Base-by-base conservation (phyloP, 2,113 vertebrate species). In the Triplophysa siluroides region DNA sequence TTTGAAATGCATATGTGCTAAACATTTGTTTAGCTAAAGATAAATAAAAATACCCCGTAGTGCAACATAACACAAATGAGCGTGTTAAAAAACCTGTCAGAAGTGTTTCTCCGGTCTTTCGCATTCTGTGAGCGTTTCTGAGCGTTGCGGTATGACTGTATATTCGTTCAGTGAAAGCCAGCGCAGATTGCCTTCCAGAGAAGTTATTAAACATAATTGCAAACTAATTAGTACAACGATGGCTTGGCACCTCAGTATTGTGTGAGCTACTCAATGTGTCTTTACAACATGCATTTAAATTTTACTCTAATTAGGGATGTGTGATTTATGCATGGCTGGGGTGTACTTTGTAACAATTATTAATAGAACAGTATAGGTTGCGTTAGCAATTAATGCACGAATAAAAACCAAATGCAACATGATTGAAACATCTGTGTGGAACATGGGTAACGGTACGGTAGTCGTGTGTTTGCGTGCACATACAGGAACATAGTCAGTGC, bases 131-230 rank as follows among this genome's bases (percentile, higher is more conserved):
- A 67, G 47, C 83, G 45, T 70, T 83, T 23, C 76, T 12, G 81
- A 88, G 83, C 81, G 77, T 85, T 85, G 81, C 79, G 64, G 79
- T 61, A 63, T 65, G 67, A 62, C 68, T 79, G 58, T 78, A 77
- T 84, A 50, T 76, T 80, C 74, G 63, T 65, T 78, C 61, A 18
- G 26, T 23, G 24, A 56, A 76, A 75, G 62, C 38, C 19, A 16
- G 23, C 81, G 86, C 85, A 89, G 90, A 92, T 90, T 90, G 87
- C 88, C 91, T 93, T 90, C 87, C 89, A 89, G 87, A 90, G 87
- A 93, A 91, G 86, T 90, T 93, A 93, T 92, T 93, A 93, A 91
- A 92, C 88, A 89, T 93, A 92, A 94, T 93, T 94, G 91, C 91
- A 92, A 93, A 92, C 91, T 93, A 93, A 94, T 94, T 94, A 94